These are phyloP conservation scores for Salminus brasiliensis DNA, from an alignment of 2,113 vertebrate species.

Conservation along the genomic window DNA sequence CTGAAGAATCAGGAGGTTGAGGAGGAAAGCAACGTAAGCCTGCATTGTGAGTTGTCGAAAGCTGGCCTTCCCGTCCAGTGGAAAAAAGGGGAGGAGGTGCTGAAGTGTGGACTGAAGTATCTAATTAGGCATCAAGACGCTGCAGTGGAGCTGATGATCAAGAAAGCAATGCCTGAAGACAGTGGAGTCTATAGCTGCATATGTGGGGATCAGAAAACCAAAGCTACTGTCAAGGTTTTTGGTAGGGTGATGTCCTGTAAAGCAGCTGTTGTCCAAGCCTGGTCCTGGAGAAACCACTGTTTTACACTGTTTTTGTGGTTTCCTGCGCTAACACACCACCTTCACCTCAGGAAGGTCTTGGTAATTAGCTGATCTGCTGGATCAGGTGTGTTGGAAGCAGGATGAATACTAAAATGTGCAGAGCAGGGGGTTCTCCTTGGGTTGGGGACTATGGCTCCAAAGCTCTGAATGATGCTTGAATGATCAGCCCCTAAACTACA, in stretches of 20 bases:
- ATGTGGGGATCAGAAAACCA: slow-evolving; percentile 76
- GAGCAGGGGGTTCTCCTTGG: no score
- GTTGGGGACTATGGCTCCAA: no score
- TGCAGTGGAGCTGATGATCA: slow-evolving; percentile 80
- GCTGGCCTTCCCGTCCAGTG: slow-evolving; percentile 72
- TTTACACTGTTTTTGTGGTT: no score
- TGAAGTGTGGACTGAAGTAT: slow-evolving; percentile 80
- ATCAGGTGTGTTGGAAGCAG: no score
- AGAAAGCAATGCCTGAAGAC: slow-evolving; percentile 78
- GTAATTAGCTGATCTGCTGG: no score
- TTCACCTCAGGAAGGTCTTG: no score
- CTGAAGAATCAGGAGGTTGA: slow-evolving; percentile 81
- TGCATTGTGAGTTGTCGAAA: slow-evolving; percentile 84
- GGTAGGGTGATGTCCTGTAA: slow-evolving; percentile 71
- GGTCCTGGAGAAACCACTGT: no score
- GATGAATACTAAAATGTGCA: no score
- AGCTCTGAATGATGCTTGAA: no score
- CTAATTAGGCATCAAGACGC: slow-evolving; percentile 78
- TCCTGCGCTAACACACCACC: no score
- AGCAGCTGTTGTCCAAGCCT: no score
- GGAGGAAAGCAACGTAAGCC: slow-evolving; percentile 76
- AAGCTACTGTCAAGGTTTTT: slow-evolving; percentile 81
- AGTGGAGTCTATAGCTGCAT: slow-evolving; percentile 85
- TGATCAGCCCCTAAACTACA: no score
- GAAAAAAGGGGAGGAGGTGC: slow-evolving; percentile 71